Base-by-base conservation (phyloP, 2,113 vertebrate genomes). In the Poecilia latipinna region DNA sequence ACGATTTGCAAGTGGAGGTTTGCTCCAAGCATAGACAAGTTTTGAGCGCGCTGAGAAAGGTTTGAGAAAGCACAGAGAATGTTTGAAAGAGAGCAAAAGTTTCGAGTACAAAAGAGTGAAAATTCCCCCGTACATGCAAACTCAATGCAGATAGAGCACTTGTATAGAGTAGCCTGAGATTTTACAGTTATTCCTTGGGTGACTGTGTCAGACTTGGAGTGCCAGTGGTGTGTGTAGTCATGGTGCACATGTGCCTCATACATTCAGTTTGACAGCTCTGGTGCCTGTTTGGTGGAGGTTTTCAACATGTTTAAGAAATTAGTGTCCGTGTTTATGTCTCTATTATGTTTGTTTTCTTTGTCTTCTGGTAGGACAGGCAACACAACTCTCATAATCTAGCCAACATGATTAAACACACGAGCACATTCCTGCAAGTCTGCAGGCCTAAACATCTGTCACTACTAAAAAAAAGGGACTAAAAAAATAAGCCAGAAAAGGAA, bases 341-440 rank as follows among this genome's bases (percentile, higher is more conserved):
- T 54, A 29, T 37, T 26, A 13, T 26, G 17, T 17, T n/a, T 64
- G 4, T 79, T 71, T 69, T 68, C 17, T 35, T 61, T 66, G 61
- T 77, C n/a, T 37, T 22, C 26, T 19, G 39, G 24, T 61, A 32
- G 61, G 31, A 68, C 82, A 44, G n/a, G 1, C 57, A 67, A 48
- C 1, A 13, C 19, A 68, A 74, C 65, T 74, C 68, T 78, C 0
- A 3, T 11, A 60, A 69, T 61, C 48, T 24, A 26, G 35, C 22
- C 17, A 66, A 86, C 88, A 61, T 79, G 88, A n/a, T 74, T 32
- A 10, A 80, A 91, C 90, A 88, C 62, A 84, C 65, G 26, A 68
- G 22, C 26, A 37, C 86, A 90, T 92, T 88, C 90, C 83, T 68
- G 83, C 67, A 57, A 13, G 29, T 61, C 64, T 70, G 28, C 60